phyloP scores from a whole-genome alignment of 2,797 vertebrate species.

The Sebastes baramenuke region DNA sequence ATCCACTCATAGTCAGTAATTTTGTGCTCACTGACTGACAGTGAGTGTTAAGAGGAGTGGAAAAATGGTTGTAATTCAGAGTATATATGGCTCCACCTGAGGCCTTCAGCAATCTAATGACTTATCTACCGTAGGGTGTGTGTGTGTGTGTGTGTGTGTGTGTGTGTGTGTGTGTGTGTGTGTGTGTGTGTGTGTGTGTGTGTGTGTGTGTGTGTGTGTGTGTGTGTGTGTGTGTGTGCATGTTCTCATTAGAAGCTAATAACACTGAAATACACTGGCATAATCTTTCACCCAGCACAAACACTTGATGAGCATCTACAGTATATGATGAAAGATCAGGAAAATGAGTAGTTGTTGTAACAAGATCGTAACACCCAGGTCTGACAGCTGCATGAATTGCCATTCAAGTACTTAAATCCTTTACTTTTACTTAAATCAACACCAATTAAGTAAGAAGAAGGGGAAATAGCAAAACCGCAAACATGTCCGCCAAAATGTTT shows the following conservation, averaged over 20 bases:
- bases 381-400: no score
- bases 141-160: no score
- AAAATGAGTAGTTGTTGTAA: background rate
- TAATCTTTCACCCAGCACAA: background rate
- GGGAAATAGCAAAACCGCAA: background rate
- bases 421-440: no score
- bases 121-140: background rate
- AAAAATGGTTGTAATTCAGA: background rate
- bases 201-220: no score
- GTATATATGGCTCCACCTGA: constrained; percentile 12
- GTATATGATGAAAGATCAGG: background rate
- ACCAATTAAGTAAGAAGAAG: no score
- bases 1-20: background rate
- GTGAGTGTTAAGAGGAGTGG: background rate
- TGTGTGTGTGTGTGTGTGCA: no score
- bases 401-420: no score
- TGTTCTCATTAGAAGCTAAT: background rate
- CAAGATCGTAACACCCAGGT: no score
- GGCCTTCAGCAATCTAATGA: constrained; percentile 12
- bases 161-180: no score
- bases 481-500: background rate
- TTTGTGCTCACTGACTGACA: background rate
- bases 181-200: background rate
- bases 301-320: background rate
- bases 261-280: background rate